Evolutionary conservation across 2,888 invertebrate genomes (phyloP).

Genomic region (Lithophane semibrunnea): DNA sequence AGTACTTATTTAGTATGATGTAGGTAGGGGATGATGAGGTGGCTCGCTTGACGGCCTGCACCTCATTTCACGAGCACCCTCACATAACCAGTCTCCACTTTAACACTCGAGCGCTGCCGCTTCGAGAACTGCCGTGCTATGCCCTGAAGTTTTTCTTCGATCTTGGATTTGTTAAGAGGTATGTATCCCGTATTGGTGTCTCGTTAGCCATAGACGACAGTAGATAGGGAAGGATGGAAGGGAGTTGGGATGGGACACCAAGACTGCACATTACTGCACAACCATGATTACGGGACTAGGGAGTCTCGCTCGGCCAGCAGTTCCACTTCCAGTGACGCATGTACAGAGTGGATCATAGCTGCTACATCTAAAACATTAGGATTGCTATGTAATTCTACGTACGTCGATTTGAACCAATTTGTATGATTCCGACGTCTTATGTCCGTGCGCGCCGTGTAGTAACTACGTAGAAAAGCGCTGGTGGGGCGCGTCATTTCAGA

Average conservation of each 20-base stretch:
- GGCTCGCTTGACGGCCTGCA: conserved; percentile 86
- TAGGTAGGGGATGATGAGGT: conserved; percentile 91
- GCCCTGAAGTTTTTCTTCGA: conserved; percentile 93
- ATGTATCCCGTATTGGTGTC: conserved; percentile 11
- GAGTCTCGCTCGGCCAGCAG: neutral
- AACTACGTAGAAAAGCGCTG: no score
- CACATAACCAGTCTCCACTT: conserved; percentile 89
- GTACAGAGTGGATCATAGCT: neutral
- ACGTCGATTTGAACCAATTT: neutral
- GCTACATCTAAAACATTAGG: neutral
- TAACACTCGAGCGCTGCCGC: conserved; percentile 89
- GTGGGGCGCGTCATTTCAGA: no score
- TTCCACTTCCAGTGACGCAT: neutral
- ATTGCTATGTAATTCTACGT: neutral
- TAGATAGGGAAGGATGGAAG: neutral
- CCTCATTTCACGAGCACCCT: conserved; percentile 88
- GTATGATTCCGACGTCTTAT: neutral
- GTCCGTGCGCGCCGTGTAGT: neutral
- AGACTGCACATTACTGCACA: neutral
- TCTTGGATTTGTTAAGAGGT: conserved; percentile 92
- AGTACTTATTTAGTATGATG: neutral
- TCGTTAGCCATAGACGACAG: neutral
- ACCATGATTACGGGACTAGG: neutral
- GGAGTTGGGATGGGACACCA: neutral
- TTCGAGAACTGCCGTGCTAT: conserved; percentile 91